phyloP scores from a whole-genome alignment of 2,113 vertebrate genomes.

The Calypte anna region DNA sequence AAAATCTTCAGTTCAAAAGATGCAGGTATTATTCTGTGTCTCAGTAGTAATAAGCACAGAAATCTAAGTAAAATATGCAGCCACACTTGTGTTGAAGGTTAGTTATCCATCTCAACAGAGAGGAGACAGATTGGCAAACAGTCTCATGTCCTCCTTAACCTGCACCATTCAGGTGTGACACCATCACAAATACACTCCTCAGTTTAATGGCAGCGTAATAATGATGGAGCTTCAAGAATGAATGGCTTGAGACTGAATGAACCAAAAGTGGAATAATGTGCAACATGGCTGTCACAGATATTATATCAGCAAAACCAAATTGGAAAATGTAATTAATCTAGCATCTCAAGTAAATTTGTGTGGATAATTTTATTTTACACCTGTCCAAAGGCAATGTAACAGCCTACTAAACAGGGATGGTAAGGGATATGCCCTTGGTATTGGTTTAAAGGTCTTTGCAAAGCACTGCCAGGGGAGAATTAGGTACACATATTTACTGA shows the following conservation, averaged over 20 bases:
- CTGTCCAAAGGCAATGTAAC: background rate
- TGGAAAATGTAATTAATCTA: constrained; percentile 28
- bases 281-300: constrained; percentile 4
- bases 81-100: background rate
- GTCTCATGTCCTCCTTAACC: background rate
- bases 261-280: background rate
- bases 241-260: background rate
- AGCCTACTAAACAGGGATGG: background rate
- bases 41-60: background rate
- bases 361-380: constrained; percentile 1
- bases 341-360: background rate
- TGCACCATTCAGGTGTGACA: background rate
- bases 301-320: constrained; percentile 13
- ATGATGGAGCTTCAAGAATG: background rate
- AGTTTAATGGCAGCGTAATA: background rate
- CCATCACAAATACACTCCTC: background rate
- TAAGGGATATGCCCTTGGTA: background rate
- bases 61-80: background rate
- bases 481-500: background rate
- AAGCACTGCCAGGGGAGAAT: background rate
- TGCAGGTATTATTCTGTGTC: background rate
- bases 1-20: background rate
- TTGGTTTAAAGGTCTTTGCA: background rate
- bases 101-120: background rate
- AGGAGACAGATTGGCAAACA: background rate